Evolutionary conservation across 2,113 vertebrate species (phyloP), one percentile per base, ranked within the genome.

Genomic region (Oryzias javanicus): DNA sequence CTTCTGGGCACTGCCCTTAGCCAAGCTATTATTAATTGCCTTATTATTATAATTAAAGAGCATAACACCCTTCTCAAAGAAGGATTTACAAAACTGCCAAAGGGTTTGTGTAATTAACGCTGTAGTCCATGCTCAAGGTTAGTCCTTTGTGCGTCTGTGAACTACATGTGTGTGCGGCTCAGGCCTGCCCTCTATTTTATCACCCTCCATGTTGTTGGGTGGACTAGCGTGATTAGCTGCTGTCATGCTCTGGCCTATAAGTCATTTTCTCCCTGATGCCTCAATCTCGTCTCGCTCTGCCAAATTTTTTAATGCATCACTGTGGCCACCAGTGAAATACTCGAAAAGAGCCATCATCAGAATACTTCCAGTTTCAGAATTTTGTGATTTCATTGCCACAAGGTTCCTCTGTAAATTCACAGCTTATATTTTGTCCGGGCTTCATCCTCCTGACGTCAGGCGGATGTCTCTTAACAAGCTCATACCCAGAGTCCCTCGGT

Each of bases 1-100:
- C 52, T 45, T 81, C 78, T 68, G 81, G 72, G 71, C 82, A 60
- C 55, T 84, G 85, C 89, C 88, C 85, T 91, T 67, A 85, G 69
- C 49, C 71, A 41, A 85, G 84, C 89, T 89, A 63, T 84, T 86
- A 89, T 90, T 90, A 89, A 90, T 91, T 87, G 83, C 53, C 85
- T 89, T 84, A 87, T 89, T 87, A 89, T 90, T 88, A 80, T 80
- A 89, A 91, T 91, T 82, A 90, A 84, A 82, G 60, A 70, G 73
- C 79, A 50, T 60, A 82, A 87, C 83, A 89, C 67, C 73, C 63
- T 15, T 13, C 80, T 80, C 72, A 69, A 83, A 85, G 80, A 82
- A 49, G 64, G 84, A 74, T 80, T 64, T 75, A 82, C 81, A 49
- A 67, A 79, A 69, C 69, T 50, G 45, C 64, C 58, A 61, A 74